Percentiles rank a stretch among this genome's conserved stretches.
phyloP scores from a whole-genome alignment of 2,113 vertebrate genomes.

The Phalacrocorax carbo region DNA sequence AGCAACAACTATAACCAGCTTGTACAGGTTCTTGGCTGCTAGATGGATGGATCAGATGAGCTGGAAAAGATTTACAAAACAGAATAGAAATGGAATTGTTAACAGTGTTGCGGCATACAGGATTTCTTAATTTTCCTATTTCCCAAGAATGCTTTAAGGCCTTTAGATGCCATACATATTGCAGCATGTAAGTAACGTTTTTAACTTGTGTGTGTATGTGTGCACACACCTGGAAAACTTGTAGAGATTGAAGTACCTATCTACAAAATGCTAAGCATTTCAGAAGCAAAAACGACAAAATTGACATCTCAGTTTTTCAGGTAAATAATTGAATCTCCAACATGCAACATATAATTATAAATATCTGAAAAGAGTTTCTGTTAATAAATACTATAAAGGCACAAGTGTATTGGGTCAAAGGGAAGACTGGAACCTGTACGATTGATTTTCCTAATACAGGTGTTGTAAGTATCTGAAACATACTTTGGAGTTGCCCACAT shows the following conservation, averaged over 20 bases:
- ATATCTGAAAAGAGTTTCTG: not conserved
- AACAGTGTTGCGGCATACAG: not conserved
- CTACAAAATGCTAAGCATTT: not conserved
- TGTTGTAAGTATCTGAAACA: not conserved
- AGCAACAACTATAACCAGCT: slow-evolving; percentile 47
- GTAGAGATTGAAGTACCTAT: not conserved
- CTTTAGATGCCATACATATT: not conserved
- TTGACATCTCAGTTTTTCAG: not conserved
- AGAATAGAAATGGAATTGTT: not conserved
- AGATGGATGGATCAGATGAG: slow-evolving; percentile 38
- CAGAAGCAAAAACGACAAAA: not conserved
- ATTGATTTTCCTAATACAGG: not conserved
- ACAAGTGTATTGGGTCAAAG: not conserved
- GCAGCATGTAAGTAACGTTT: not conserved
- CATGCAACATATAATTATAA: not conserved
- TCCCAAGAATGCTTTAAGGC: not conserved
- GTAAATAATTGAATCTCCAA: not conserved
- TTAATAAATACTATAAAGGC: not conserved
- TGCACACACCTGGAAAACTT: not conserved
- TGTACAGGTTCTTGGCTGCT: not conserved
- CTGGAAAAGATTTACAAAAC: slow-evolving; percentile 18
- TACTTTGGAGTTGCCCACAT: not conserved
- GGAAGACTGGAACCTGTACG: not conserved
- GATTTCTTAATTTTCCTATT: not conserved
- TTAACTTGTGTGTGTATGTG: not conserved